A percentile compares a stretch with the other conserved stretches of the same genome.
Conservation (phyloP, 2,888 invertebrate genomes). For the Orgyia antiqua region DNA sequence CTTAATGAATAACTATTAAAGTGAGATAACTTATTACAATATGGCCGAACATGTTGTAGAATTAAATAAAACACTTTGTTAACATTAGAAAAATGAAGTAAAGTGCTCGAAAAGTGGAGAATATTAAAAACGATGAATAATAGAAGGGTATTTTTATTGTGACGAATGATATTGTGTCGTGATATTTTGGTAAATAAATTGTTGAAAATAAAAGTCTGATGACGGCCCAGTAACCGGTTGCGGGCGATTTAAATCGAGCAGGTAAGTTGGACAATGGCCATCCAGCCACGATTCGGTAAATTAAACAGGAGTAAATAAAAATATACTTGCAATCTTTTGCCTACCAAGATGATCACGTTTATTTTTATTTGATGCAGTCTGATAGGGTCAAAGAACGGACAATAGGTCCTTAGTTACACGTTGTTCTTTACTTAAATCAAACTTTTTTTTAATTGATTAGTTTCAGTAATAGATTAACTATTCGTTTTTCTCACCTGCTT, state of each 20-base stretch:
- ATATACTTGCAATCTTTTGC: constrained; percentile 24
- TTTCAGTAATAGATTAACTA: too few species aligned
- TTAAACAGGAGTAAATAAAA: constrained; percentile 66
- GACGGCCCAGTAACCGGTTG: constrained; percentile 57
- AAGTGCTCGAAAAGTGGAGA: constrained; percentile 17
- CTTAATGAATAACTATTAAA: constrained; percentile 8
- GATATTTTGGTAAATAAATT: constrained; percentile 58
- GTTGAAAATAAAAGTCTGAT: constrained; percentile 56
- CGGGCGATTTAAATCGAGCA: constrained; percentile 59
- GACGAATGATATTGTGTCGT: constrained; percentile 43
- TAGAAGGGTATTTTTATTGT: constrained; percentile 30
- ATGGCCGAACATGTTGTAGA: too few species aligned
- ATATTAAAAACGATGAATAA: constrained; percentile 18
- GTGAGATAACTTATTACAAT: constrained; percentile 11
- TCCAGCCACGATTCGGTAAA: constrained; percentile 65
- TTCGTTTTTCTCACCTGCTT: too few species aligned
- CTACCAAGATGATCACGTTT: constrained; percentile 17
- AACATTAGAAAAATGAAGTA: constrained; percentile 13
- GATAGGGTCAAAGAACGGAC: constrained; percentile 10
- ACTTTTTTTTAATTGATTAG: too few species aligned
- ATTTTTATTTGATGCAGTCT: constrained; percentile 9
- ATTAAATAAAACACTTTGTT: too few species aligned
- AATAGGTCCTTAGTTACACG: too few species aligned
- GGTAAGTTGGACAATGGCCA: constrained; percentile 70
- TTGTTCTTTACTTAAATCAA: too few species aligned